These are phyloP conservation scores for Molorchus minor DNA, from an alignment of 2,888 invertebrate species.

Conservation along the genomic window DNA sequence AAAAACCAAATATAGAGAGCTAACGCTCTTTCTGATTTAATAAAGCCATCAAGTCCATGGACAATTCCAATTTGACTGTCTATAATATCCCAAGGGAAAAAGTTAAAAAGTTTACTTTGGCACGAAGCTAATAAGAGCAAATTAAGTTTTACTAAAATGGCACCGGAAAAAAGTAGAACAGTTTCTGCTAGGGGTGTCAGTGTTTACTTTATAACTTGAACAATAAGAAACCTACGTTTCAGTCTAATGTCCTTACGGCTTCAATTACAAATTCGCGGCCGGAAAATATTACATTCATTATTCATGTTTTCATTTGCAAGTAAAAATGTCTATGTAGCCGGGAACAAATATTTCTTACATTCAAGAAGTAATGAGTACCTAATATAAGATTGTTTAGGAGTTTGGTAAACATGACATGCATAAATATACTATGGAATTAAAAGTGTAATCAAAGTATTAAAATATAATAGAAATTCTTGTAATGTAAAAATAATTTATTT, in stretches of 20 bases:
- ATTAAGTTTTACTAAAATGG: conserved; percentile 56
- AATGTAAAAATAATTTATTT: not conserved
- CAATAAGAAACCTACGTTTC: conserved; percentile 43
- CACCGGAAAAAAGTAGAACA: conserved; percentile 42
- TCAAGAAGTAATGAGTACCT: not conserved
- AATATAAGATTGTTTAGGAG: not conserved
- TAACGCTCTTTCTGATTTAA: conserved; percentile 45
- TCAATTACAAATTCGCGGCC: conserved; percentile 46
- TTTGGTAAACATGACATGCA: not conserved
- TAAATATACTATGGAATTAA: not conserved
- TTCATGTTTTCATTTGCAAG: conserved; percentile 52
- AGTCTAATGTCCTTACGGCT: conserved; percentile 43
- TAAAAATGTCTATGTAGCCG: conserved; percentile 38
- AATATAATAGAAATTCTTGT: not conserved
- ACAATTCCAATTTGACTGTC: conserved; percentile 55
- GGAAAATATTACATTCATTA: conserved; percentile 51
- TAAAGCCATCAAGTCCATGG: conserved; percentile 45
- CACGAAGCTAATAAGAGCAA: conserved; percentile 56
- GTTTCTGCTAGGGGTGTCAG: conserved; percentile 41
- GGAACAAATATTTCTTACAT: conserved; percentile 11
- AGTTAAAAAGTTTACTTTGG: conserved; percentile 56
- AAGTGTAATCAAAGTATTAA: not conserved
- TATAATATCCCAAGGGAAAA: conserved; percentile 50
- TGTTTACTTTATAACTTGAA: conserved; percentile 48
- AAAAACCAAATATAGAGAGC: conserved; percentile 13